Evolutionary conservation across 2,888 invertebrate genomes (phyloP).

Genomic region (Volucella zonaria): DNA sequence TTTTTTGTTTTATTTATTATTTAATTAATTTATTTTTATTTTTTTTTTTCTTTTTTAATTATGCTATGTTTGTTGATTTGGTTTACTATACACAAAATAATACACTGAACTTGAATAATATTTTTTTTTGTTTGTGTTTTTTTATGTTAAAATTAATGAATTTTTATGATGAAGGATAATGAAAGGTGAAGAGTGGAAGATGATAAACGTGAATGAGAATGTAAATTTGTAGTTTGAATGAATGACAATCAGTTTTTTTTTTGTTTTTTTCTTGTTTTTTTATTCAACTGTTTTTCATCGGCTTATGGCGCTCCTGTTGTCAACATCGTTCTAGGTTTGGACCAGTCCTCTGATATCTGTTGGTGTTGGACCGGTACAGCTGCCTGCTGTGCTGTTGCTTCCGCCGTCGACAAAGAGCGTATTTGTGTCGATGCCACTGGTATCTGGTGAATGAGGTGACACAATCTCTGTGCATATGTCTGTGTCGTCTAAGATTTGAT

Average conservation of each 20-base stretch:
- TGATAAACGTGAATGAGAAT: conserved; percentile 48
- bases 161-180: conserved; percentile 41
- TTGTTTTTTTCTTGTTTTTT: not conserved
- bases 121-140: conserved; percentile 22
- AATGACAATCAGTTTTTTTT: conserved; percentile 25
- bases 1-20: conserved; percentile 53
- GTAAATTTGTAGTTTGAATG: conserved; percentile 39
- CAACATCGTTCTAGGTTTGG: conserved; percentile 78
- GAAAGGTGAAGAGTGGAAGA: conserved; percentile 24
- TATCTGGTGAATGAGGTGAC: conserved; percentile 79
- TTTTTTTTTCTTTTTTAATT: conserved; percentile 53
- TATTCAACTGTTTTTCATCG: conserved; percentile 30
- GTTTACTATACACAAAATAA: conserved; percentile 73
- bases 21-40: conserved; percentile 28
- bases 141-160: conserved; percentile 44
- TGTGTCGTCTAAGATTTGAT: conserved; percentile 81
- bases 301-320: conserved; percentile 28
- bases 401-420: conserved; percentile 79
- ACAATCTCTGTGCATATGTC: conserved; percentile 78
- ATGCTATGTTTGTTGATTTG: conserved; percentile 70
- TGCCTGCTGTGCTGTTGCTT: conserved; percentile 75
- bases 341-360: conserved; percentile 81
- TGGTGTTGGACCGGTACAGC: conserved; percentile 70
- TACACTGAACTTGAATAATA: conserved; percentile 73
- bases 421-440: conserved; percentile 79